Conservation (phyloP, 1,140 invertebrate species). For the Drosophila serrata region DNA sequence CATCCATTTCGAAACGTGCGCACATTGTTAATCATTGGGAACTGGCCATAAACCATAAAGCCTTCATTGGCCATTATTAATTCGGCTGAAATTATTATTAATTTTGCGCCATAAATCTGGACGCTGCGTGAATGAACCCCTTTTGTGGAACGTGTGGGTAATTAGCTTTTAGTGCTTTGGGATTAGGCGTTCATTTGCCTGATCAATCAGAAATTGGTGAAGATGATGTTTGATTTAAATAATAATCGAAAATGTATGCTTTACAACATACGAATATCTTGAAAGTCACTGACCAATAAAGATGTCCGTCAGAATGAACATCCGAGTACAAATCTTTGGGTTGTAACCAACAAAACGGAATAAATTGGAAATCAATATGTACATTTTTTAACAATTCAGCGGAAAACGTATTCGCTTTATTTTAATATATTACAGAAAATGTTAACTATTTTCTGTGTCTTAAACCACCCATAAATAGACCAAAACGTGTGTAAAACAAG, state of each 20-base stretch:
- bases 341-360: too few species aligned
- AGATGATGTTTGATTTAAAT: constrained; percentile 1
- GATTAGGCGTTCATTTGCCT: constrained; percentile 39
- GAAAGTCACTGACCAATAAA: background rate
- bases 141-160: constrained; percentile 65
- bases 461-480: too few species aligned
- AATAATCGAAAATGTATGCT: too few species aligned
- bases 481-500: too few species aligned
- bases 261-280: background rate
- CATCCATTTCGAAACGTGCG: constrained; percentile 47
- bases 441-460: too few species aligned
- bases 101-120: constrained; percentile 73
- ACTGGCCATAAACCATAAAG: constrained; percentile 38
- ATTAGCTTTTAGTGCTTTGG: constrained; percentile 58
- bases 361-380: too few species aligned
- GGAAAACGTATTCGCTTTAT: too few species aligned
- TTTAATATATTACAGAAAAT: too few species aligned
- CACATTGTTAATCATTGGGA: constrained; percentile 76
- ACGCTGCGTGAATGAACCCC: constrained; percentile 35
- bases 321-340: too few species aligned
- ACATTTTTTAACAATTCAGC: too few species aligned
- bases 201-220: constrained; percentile 3
- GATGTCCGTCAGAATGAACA: too few species aligned
- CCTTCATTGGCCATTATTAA: constrained; percentile 65
- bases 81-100: constrained; percentile 79